Base-by-base conservation (phyloP, 1,140 invertebrate species). In the Drosophila nebulosa region DNA sequence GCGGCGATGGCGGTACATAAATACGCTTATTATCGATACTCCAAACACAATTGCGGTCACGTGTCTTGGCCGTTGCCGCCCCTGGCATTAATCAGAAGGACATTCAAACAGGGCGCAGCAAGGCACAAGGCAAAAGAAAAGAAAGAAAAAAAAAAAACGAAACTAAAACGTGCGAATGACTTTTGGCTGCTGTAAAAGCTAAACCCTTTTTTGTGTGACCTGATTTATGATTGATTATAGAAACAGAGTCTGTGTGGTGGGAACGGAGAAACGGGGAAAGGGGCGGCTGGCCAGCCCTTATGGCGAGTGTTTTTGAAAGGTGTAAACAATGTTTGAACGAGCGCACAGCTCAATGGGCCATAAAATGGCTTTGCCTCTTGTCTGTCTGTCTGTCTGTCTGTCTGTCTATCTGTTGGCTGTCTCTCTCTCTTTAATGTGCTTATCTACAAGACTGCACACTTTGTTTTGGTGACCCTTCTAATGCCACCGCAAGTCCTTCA, bases 11-110 rank as follows among this genome's bases (percentile, higher is more conserved):
- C 55, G 39, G 35, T 32, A 30, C 58, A 79, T 83, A 85, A 85
- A 85, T 77, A 83, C 77, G 89, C 85, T 90, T 89, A 90, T 90
- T 90, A 90, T 90, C 89, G 85, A 89, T 88, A 90, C 89, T 90
- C 79, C 81, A 84, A 88, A 72, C 77, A 90, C 79, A 90, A 90
- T 90, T 90, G 89, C 74, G 89, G 89, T 90, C 89, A 90, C 89
- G 89, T 90, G 89, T 26, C 63, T 73, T 35, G 36, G 26, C 52
- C 52, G 30, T 32, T 32, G 51, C 78, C 67, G 68, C 81, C 84
- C 76, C 70, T 78, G 62, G 75, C 75, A 84, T 86, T 89, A 89
- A 88, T 88, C 75, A 88, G 77, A 69, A 73, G 63, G 67, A 76
- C 69, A 88, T 88, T 88, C 78, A 77, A 65, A 75, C 56, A 57